Conservation (phyloP, 2,797 vertebrate genomes). For the Podarcis lilfordi region DNA sequence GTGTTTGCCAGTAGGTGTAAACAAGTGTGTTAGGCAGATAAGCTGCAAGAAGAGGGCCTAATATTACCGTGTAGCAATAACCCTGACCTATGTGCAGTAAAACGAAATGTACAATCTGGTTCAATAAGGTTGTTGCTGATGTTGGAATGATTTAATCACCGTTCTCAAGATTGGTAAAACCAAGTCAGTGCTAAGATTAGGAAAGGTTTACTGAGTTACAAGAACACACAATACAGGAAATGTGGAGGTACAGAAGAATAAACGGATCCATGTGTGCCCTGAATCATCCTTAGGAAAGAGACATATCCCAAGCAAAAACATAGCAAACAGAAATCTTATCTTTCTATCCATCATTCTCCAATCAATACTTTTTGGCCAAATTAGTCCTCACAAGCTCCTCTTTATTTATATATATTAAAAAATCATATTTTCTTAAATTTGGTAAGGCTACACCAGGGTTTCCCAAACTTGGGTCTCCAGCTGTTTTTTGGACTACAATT, state of each 20-base stretch:
- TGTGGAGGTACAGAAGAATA: not conserved
- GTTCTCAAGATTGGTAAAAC: not conserved
- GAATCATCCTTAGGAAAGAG: not conserved
- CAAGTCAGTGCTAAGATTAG: not conserved
- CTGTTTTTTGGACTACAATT: too few relatives aligned
- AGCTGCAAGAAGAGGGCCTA: not conserved
- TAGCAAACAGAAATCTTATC: not conserved
- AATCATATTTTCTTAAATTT: conserved; percentile 31
- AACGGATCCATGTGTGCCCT: not conserved
- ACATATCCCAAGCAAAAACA: too few relatives aligned
- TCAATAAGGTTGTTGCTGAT: not conserved
- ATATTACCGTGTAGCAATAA: not conserved
- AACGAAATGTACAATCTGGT: not conserved
- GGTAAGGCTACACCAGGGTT: not conserved
- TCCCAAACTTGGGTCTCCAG: too few relatives aligned
- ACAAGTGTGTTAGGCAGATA: conserved; percentile 21
- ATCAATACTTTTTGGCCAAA: not conserved
- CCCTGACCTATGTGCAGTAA: not conserved
- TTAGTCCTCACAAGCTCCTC: conserved; percentile 27
- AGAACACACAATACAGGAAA: not conserved
- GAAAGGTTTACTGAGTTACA: not conserved
- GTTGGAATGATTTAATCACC: not conserved
- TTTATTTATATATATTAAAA: not conserved
- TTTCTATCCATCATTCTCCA: not conserved
- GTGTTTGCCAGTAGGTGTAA: conserved; percentile 31